These are phyloP conservation scores for Drosophila neotestacea DNA, from an alignment of 2,888 invertebrate species.

Conservation along the genomic window DNA sequence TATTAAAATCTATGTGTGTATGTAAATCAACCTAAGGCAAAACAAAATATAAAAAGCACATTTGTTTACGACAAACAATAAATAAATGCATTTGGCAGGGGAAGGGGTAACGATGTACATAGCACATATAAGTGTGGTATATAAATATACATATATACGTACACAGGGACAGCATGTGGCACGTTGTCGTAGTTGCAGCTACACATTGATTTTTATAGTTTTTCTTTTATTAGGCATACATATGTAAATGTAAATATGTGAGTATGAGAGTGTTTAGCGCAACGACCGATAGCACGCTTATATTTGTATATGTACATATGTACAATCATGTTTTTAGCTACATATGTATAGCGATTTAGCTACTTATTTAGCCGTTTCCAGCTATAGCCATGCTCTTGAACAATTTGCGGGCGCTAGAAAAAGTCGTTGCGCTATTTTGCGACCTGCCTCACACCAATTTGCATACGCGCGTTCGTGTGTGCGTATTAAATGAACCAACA, in stretches of 20 bases:
- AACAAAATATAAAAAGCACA: constrained; percentile 41
- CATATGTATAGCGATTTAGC: constrained; percentile 7
- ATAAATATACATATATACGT: background rate
- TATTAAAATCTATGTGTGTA: constrained; percentile 13
- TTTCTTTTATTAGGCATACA: constrained; percentile 25
- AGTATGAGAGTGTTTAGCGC: constrained; percentile 35
- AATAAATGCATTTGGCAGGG: constrained; percentile 48
- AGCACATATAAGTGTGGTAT: background rate
- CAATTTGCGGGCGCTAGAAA: constrained; percentile 40
- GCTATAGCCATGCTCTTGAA: constrained; percentile 57
- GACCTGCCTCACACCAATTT: constrained; percentile 76
- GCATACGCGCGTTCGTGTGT: constrained; percentile 62
- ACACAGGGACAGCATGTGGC: constrained; percentile 45
- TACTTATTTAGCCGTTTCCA: constrained; percentile 38
- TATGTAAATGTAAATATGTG: background rate
- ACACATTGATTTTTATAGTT: constrained; percentile 58
- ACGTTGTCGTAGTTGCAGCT: constrained; percentile 53
- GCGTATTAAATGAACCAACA: constrained; percentile 52
- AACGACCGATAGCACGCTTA: constrained; percentile 53
- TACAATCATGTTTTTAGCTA: constrained; percentile 9
- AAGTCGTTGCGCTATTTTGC: constrained; percentile 59
- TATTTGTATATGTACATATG: background rate
- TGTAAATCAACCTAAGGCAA: constrained; percentile 9
- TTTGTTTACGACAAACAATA: constrained; percentile 70
- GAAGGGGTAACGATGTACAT: constrained; percentile 20